phyloP scores from a whole-genome alignment of 2,113 vertebrate species.

The Shinisaurus crocodilurus region DNA sequence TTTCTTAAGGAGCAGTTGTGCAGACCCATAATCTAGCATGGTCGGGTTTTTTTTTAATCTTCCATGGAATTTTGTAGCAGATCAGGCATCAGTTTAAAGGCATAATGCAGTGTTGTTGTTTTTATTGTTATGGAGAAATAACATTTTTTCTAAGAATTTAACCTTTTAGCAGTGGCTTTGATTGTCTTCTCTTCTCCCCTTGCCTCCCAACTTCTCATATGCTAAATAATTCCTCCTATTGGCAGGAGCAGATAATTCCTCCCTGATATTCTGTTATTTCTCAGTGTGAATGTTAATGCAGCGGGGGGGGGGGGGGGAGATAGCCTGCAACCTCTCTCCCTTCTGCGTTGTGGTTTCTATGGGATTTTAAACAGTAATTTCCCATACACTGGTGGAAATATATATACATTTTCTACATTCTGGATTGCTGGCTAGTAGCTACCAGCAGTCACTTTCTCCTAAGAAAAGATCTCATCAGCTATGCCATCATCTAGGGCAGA shows the following conservation, averaged over 20 bases:
- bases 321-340: background rate
- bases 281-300: background rate
- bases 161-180: background rate
- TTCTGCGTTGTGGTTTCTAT: background rate
- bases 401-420: background rate
- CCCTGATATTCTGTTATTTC: slow-evolving; percentile 11
- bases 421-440: background rate
- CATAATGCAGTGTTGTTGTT: background rate
- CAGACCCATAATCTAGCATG: background rate
- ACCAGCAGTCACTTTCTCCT: background rate
- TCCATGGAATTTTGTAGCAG: background rate
- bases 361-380: background rate
- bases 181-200: background rate
- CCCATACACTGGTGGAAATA: background rate
- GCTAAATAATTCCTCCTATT: background rate
- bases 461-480: slow-evolving; percentile 22
- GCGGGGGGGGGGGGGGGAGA: too few species aligned
- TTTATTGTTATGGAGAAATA: background rate
- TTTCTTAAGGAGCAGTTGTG: background rate
- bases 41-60: background rate
- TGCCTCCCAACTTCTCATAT: background rate
- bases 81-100: background rate
- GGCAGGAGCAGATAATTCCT: background rate
- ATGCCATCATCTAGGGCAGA: slow-evolving; percentile 27
- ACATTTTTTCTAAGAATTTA: background rate